A percentile compares a stretch with the other conserved stretches of the same genome.
Conservation (phyloP, 2,113 vertebrate species). For the Carassius auratus region DNA sequence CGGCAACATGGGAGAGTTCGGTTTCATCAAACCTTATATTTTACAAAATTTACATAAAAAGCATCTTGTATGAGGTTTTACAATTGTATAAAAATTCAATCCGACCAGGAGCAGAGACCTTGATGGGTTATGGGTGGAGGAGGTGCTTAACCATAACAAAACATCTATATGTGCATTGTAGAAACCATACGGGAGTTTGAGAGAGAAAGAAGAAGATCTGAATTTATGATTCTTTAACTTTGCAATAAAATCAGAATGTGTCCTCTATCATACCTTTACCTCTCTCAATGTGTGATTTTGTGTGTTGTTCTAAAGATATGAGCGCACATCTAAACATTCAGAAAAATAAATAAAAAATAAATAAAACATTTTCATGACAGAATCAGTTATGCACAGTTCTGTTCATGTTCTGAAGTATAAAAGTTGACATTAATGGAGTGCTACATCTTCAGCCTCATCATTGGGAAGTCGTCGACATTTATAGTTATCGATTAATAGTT, state of each 20-base stretch:
- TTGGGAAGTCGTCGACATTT: not conserved
- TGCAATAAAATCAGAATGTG: not conserved
- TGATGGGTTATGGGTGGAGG: not conserved
- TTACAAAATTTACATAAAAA: slow-evolving; percentile 26
- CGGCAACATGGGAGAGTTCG: not conserved
- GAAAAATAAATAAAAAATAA: slow-evolving; percentile 41
- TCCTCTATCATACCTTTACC: not conserved
- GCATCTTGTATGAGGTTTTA: not conserved
- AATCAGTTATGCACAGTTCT: not conserved
- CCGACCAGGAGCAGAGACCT: not conserved
- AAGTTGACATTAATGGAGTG: slow-evolving; percentile 7
- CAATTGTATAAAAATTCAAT: slow-evolving; percentile 10
- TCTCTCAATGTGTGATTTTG: not conserved
- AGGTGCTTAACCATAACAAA: not conserved
- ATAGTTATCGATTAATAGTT: slow-evolving; percentile 21
- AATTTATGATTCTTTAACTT: not conserved
- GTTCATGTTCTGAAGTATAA: slow-evolving; percentile 6
- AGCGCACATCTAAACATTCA: not conserved
- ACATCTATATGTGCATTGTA: slow-evolving; percentile 5
- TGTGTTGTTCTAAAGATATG: not conserved
- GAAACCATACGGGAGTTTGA: not conserved
- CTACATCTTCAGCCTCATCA: slow-evolving; percentile 25
- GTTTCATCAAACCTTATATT: slow-evolving; percentile 25
- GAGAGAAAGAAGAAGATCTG: not conserved
- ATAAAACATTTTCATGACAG: slow-evolving; percentile 15